Conservation (phyloP, 2,113 vertebrate genomes). For the Platichthys flesus region DNA sequence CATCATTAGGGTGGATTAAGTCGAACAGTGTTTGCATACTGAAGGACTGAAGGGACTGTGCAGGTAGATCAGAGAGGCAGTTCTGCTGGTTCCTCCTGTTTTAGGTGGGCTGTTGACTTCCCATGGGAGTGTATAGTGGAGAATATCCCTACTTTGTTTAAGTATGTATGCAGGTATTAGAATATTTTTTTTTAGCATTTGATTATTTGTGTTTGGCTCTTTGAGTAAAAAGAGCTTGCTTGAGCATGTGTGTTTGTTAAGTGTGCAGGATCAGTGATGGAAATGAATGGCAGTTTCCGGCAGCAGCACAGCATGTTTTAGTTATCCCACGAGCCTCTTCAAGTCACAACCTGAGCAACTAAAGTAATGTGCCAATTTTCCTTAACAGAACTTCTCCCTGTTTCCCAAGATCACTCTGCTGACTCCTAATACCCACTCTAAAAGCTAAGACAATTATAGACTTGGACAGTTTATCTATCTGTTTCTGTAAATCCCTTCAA, state of each 20-base stretch:
- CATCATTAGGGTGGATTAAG: conserved; percentile 77
- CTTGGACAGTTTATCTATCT: conserved; percentile 47
- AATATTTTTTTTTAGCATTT: conserved; percentile 5
- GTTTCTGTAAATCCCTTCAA: conserved; percentile 20
- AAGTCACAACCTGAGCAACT: conserved; percentile 33
- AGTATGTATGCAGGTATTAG: neutral
- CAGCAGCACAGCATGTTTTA: conserved; percentile 9
- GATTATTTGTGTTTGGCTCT: neutral
- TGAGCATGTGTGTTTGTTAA: neutral
- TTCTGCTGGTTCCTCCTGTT: conserved; percentile 18
- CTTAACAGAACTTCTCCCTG: conserved; percentile 30
- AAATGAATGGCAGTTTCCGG: conserved; percentile 17
- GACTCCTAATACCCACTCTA: conserved; percentile 42
- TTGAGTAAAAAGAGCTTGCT: neutral
- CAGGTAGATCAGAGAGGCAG: conserved; percentile 28
- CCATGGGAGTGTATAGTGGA: neutral
- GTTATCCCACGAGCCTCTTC: conserved; percentile 39
- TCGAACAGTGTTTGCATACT: conserved; percentile 71
- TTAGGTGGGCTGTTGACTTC: conserved; percentile 21
- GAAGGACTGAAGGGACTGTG: conserved; percentile 52
- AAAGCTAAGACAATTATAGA: conserved; percentile 49
- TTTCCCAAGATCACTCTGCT: conserved; percentile 11
- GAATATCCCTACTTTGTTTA: conserved; percentile 10
- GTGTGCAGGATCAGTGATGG: neutral
- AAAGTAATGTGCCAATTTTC: conserved; percentile 27